Percentiles rank a stretch among this genome's conserved stretches.
Evolutionary conservation across 2,888 invertebrate genomes (phyloP).

Genomic region (Salpingus planirostris): DNA sequence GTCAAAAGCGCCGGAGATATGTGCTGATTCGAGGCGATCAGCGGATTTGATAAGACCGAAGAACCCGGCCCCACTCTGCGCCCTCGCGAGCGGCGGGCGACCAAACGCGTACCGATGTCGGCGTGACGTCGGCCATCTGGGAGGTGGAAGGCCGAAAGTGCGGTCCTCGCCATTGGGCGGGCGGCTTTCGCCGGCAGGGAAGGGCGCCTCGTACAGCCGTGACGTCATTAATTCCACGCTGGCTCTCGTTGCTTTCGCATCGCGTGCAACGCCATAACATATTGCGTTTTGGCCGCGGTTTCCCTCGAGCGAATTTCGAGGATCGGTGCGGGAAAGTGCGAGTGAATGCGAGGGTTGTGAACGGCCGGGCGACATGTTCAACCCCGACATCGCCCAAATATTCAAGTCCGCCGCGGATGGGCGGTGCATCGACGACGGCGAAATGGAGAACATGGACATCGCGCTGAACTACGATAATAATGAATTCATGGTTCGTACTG

Average conservation of each 20-base stretch:
- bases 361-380: constrained; percentile 7
- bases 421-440: constrained; percentile 25
- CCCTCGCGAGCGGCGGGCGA: too few relatives aligned
- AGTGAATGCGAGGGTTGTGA: constrained; percentile 3
- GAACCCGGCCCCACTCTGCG: too few relatives aligned
- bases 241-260: constrained; percentile 42
- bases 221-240: constrained; percentile 62
- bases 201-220: too few relatives aligned
- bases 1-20: too few relatives aligned
- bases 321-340: constrained; percentile 4
- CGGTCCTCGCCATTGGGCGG: too few relatives aligned
- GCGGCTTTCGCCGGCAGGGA: too few relatives aligned
- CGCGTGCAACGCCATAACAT: constrained; percentile 14
- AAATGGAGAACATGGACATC: constrained; percentile 35
- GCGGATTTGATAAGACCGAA: too few relatives aligned
- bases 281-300: constrained; percentile 8
- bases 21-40: too few relatives aligned
- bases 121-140: too few relatives aligned
- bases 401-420: constrained; percentile 26
- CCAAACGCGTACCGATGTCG: too few relatives aligned
- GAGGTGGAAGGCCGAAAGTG: too few relatives aligned
- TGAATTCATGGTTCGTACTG: constrained; percentile 34
- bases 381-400: constrained; percentile 21
- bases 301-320: too few relatives aligned
- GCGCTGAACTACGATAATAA: constrained; percentile 32